These are phyloP conservation scores for Cepaea hortensis DNA, from an alignment of 2,888 invertebrate species.

Conservation along the genomic window DNA sequence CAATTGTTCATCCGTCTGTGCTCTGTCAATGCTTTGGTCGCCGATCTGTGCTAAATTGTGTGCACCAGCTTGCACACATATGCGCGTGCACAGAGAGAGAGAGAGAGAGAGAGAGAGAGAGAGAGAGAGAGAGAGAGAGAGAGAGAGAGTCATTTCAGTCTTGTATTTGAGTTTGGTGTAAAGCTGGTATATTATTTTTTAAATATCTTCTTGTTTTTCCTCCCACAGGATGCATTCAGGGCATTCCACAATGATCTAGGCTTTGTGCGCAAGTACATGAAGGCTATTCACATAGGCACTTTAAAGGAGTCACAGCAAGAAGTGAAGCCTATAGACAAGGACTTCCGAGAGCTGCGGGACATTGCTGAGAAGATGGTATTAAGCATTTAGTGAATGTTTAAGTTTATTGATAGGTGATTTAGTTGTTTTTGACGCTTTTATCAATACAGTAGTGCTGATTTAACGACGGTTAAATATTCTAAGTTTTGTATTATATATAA, in stretches of 20 bases:
- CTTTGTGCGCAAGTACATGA: constrained; percentile 69
- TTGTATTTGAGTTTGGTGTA: neutral
- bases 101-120: too few relatives aligned
- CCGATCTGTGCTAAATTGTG: too few relatives aligned
- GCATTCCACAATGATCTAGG: constrained; percentile 72
- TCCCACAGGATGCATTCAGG: constrained; percentile 70
- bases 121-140: too few relatives aligned
- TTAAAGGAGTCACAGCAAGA: constrained; percentile 54
- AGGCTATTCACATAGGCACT: constrained; percentile 69
- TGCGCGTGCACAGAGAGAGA: too few relatives aligned
- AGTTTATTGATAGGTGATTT: too few relatives aligned
- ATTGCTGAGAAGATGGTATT: constrained; percentile 71
- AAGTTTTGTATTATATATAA: too few relatives aligned
- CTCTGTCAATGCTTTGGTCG: too few relatives aligned
- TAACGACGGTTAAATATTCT: too few relatives aligned
- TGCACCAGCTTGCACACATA: too few relatives aligned
- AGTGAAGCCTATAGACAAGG: constrained; percentile 62
- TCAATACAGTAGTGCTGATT: too few relatives aligned
- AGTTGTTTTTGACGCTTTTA: too few relatives aligned
- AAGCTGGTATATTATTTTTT: neutral
- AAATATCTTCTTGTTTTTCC: neutral
- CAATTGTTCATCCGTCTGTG: too few relatives aligned
- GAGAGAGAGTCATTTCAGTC: neutral
- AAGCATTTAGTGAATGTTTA: neutral
- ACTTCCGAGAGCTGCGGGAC: constrained; percentile 68